Base-by-base conservation (phyloP, 2,888 invertebrate genomes). In the Nebria brevicollis region DNA sequence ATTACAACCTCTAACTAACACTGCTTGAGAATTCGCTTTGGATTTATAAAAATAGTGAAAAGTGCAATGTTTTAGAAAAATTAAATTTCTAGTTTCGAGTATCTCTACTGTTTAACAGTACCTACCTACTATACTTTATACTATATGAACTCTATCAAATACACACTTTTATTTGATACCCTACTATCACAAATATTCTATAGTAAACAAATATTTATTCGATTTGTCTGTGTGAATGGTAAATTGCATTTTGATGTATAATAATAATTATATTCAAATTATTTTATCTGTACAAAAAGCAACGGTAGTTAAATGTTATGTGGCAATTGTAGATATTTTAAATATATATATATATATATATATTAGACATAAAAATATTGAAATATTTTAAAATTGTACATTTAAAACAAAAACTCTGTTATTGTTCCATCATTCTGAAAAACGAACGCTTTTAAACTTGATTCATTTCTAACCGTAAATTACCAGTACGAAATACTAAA, bases 311-410 rank as follows among this genome's bases (percentile, higher is more conserved):
- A 85, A 84, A 84, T 86, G 85, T 86, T 86, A 84, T 83, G 85
- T 86, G 86, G 86, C 86, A 86, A 86, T 85, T 84, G 85, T 85
- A 84, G 84, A 85, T 85, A 84, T 81, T 82, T 77, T 83, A 84
- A 84, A 80, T 83, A 83, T 20, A 20, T 20, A 20, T 20, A 83
- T 20, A 20, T 20, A 20, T 20, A 20, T 20, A 20, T 20, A 20
- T 15, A 54, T 54, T 34, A 34, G 34, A 54, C 13, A 54, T 54
- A 54, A 54, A 54, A 54, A 54, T 54, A 54, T 54, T 54, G 8
- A 54, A 54, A 54, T 54, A 54, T 54, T 54, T 54, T 54, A 54
- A 54, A 54, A 54, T 54, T 54, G 54, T 54, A 54, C 54, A 13
- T 54, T 54, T 54, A 54, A 54, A 54, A 54, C 54, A 8, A 54